Evolutionary conservation across 1,140 invertebrate species (phyloP).

Genomic region (Cylas formicarius): DNA sequence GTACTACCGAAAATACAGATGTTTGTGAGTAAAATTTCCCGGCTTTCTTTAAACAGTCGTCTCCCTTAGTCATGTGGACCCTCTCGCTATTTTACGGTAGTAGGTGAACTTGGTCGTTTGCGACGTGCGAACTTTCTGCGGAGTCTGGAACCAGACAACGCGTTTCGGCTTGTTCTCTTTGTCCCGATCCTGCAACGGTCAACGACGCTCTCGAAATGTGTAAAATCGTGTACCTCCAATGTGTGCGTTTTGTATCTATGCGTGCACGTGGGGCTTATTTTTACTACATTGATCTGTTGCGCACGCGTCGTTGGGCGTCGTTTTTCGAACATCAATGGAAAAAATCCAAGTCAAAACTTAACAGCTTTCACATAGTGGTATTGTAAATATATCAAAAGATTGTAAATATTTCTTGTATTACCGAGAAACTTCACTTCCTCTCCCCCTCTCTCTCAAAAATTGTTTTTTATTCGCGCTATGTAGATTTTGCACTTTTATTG

Average conservation of each 20-base stretch:
- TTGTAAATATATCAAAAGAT: slow-evolving; percentile 1
- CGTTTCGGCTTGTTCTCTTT: slow-evolving; percentile 19
- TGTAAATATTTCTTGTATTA: slow-evolving; percentile 3
- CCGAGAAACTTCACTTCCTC: background rate
- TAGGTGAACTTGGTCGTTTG: slow-evolving; percentile 30
- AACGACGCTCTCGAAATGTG: background rate
- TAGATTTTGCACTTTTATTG: too few relatives aligned
- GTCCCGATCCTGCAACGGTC: slow-evolving; percentile 19
- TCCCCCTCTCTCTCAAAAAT: background rate
- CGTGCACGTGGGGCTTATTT: background rate
- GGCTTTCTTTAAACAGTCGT: slow-evolving; percentile 17
- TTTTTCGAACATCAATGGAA: too few relatives aligned
- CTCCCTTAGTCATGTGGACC: slow-evolving; percentile 24
- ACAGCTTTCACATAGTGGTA: too few relatives aligned
- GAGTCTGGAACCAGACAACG: slow-evolving; percentile 2
- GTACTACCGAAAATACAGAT: background rate
- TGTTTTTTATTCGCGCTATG: too few relatives aligned
- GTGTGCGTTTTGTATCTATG: background rate
- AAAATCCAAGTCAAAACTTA: too few relatives aligned
- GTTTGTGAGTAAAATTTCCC: background rate
- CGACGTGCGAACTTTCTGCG: slow-evolving; percentile 20
- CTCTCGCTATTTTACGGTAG: slow-evolving; percentile 24
- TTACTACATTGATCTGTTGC: too few relatives aligned
- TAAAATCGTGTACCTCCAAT: background rate
- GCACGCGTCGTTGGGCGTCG: too few relatives aligned